Evolutionary conservation across 2,888 invertebrate genomes (phyloP), one percentile per base, ranked within the genome.

Genomic region (Ischnus inquisitorius): DNA sequence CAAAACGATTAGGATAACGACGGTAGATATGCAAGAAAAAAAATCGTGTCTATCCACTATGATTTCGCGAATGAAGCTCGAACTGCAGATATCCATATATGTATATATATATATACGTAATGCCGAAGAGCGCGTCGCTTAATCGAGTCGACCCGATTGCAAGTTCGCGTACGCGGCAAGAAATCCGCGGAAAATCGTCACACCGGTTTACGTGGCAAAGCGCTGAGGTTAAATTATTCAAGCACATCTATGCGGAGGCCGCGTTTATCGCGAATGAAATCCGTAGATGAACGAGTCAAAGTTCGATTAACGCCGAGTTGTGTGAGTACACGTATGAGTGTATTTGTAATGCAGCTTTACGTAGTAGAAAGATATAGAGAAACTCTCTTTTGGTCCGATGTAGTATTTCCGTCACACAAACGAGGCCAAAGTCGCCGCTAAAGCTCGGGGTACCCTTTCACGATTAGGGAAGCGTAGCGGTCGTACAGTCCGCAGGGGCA

Each of bases 121-220:
- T 67, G 60, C 34, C 34, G 46, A 25, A 19, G 22, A n/a, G 16
- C 51, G 22, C 41, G 39, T 41, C 48, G 71, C 64, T 79, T 79
- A 72, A 71, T 79, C 51, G 54, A 67, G 62, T 76, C 39, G 76
- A 76, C 60, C 62, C 48, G 76, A 81, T 76, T 81, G 51, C 68
- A 48, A 34, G 67, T 62, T 25, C 22, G 41, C 51, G 65, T n/a
- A 19, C 14, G 51, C 12, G 41, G 67, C 67, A 74, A 80, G 74
- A 80, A 80, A 74, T 46, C 19, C 22, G 65, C 10, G 65, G 57
- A 67, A 80, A 67, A 80, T 67, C 67, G 79, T 80, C 74, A 74
- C 16, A 25, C 28, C 48, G 28, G 16, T 65, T 76, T 28, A 22
- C 72, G 57, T n/a, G n/a, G 19, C 51, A 74, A 46, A 67, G 67